These are phyloP conservation scores for Eubucco bourcierii DNA, from an alignment of 2,113 vertebrate genomes.

Conservation along the genomic window DNA sequence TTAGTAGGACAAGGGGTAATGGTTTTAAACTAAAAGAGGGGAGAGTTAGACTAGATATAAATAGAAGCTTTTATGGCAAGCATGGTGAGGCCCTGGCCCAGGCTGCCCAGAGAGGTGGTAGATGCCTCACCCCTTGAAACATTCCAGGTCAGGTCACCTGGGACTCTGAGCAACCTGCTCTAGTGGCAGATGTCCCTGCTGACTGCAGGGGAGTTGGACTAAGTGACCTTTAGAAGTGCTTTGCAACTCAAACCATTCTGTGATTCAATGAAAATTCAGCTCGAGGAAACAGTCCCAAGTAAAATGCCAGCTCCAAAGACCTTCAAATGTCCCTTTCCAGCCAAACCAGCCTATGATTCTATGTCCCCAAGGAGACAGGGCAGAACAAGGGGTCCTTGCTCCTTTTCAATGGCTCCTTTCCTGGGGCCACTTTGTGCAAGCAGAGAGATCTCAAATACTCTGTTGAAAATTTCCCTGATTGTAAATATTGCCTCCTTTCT, in stretches of 20 bases:
- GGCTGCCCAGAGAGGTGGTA: background rate
- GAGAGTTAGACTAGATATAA: background rate
- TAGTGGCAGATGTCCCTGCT: background rate
- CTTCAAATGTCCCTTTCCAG: background rate
- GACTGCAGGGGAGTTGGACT: background rate
- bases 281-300: no score
- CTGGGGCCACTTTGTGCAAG: background rate
- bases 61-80: rapidly evolving
- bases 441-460: background rate
- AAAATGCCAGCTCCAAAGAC: background rate
- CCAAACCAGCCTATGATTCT: background rate
- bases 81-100: background rate
- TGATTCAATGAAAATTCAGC: no score
- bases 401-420: background rate
- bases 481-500: background rate
- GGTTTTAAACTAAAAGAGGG: background rate
- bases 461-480: rapidly evolving
- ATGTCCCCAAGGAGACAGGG: background rate
- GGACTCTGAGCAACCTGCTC: background rate
- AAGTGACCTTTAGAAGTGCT: background rate
- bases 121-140: background rate
- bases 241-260: background rate
- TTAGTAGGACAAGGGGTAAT: background rate
- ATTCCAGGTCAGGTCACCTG: rapidly evolving
- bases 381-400: background rate